phyloP scores from a whole-genome alignment of 2,888 invertebrate genomes.

The Yponomeuta malinellus region DNA sequence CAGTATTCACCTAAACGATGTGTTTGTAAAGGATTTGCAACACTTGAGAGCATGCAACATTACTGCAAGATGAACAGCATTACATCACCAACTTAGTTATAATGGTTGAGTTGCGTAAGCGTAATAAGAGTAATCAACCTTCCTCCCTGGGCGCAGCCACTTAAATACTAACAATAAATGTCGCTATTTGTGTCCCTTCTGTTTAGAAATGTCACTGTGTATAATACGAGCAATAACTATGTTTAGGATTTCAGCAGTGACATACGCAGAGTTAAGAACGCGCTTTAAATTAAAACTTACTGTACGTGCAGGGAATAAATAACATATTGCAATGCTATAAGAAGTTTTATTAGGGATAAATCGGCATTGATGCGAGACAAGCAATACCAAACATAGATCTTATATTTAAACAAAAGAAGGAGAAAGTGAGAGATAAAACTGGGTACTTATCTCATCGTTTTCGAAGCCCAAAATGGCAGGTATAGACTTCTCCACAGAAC shows the following conservation, averaged over 20 bases:
- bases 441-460: too few species aligned
- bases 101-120: slow-evolving; percentile 36
- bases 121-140: slow-evolving; percentile 50
- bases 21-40: background rate
- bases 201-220: slow-evolving; percentile 70
- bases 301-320: background rate
- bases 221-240: slow-evolving; percentile 52
- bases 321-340: too few species aligned
- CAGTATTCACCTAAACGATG: too few species aligned
- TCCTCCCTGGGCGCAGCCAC: slow-evolving; percentile 59
- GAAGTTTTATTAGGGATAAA: too few species aligned
- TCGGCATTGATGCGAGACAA: too few species aligned
- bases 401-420: too few species aligned
- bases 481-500: too few species aligned
- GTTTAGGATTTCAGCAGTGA: slow-evolving; percentile 69
- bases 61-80: slow-evolving; percentile 34
- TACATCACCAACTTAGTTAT: slow-evolving; percentile 32
- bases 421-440: too few species aligned
- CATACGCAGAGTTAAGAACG: slow-evolving; percentile 47
- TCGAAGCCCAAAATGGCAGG: too few species aligned
- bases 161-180: slow-evolving; percentile 59
- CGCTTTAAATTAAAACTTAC: slow-evolving; percentile 34
- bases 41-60: slow-evolving; percentile 17
- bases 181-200: slow-evolving; percentile 67
- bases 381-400: too few species aligned